Percentiles rank a stretch among this genome's conserved stretches.
phyloP scores from a whole-genome alignment of 2,888 invertebrate genomes.

The Mylabris sibirica region DNA sequence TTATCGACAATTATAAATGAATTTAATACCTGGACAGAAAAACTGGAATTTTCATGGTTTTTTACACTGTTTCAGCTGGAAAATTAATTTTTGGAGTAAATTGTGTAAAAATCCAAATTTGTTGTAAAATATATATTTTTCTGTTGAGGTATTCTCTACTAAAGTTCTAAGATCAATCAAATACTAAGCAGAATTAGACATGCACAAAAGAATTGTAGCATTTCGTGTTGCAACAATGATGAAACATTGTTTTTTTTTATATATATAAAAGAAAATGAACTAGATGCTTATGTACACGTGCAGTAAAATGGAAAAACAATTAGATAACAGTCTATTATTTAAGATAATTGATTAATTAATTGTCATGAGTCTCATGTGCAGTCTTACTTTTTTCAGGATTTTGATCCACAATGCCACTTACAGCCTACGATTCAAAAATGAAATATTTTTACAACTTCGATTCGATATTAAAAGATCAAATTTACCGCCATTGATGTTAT shows the following conservation, averaged over 20 bases:
- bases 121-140: constrained; percentile 28
- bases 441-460: neutral
- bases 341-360: neutral
- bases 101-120: neutral
- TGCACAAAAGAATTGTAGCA: constrained; percentile 12
- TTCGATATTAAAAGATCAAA: constrained; percentile 39
- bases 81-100: neutral
- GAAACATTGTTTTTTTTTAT: neutral
- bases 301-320: neutral
- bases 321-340: neutral
- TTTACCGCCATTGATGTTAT: constrained; percentile 95
- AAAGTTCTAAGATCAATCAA: neutral
- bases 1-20: neutral
- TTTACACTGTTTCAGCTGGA: constrained; percentile 24
- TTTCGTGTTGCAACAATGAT: neutral
- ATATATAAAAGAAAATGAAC: neutral
- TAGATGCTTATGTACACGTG: neutral
- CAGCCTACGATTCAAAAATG: constrained; percentile 68
- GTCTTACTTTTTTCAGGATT: constrained; percentile 79
- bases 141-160: constrained; percentile 34
- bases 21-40: constrained; percentile 40
- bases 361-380: constrained; percentile 42
- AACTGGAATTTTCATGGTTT: constrained; percentile 23
- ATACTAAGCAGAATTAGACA: constrained; percentile 15
- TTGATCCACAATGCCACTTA: constrained; percentile 81